Evolutionary conservation across 2,113 vertebrate genomes (phyloP), one percentile per base, ranked within the genome.

Genomic region (Regulus satrapa): DNA sequence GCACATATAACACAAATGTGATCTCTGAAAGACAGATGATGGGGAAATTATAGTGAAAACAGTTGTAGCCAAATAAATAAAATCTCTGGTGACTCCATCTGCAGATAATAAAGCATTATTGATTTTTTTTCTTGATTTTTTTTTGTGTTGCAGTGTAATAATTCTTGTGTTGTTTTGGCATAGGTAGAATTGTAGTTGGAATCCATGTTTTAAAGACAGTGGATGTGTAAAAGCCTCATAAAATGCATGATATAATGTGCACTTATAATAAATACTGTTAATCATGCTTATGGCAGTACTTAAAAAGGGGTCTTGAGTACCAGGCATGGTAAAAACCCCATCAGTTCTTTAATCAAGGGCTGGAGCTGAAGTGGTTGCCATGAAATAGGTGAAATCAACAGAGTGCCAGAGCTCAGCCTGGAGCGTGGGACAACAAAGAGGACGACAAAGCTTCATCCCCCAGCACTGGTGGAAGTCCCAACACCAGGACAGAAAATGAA

Each of bases 401-500:
- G 61, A 74, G 54, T 12, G 46, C 41, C 34, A 85, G 78, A 77
- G 32, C 18, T 6, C 76, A 86, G 32, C 6, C 1, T 8, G 31
- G 23, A 32, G 12, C 21, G 20, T 17, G 40, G 34, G 36, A 51
- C 6, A 14, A 4, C n/a, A 18, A 15, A 71, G 32, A 8, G 54
- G 32, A 62, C 0, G 3, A 46, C 11, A 2, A 36, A 6, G 1
- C 20, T 56, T 62, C 63, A 43, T 6, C n/a, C 28, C 19, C 26
- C 55, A 56, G 17, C 12, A 20, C 36, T 18, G 34, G 1, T 45
- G 36, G 28, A 36, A 82, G 16, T 9, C 24, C 1, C 46, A 89
- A 3, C 0, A 0, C 14, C 15, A 28, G 0, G 0, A 7, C 0
- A 2, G 43, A 75, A n/a, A 43, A 54, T 3, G 29, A 81, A 1